phyloP scores from a whole-genome alignment of 2,797 vertebrate species.

The Cercopithecus petaurista region DNA sequence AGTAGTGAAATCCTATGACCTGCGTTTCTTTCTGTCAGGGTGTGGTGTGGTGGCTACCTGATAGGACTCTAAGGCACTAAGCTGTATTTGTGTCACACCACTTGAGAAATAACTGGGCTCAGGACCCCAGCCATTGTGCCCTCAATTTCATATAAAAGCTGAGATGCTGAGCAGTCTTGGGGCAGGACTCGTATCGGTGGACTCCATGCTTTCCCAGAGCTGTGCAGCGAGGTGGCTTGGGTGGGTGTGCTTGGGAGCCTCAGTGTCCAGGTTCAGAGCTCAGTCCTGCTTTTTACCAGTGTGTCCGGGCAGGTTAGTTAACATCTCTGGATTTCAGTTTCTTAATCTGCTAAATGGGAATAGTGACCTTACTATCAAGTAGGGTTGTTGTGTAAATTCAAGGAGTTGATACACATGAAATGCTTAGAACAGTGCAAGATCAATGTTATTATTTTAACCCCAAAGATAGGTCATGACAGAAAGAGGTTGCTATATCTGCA shows the following conservation, averaged over 20 bases:
- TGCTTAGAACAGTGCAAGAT: background rate
- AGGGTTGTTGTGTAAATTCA: background rate
- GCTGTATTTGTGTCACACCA: background rate
- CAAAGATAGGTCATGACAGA: background rate
- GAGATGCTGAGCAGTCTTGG: background rate
- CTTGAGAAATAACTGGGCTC: background rate
- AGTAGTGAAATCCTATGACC: background rate
- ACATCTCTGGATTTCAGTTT: background rate
- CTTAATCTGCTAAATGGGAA: background rate
- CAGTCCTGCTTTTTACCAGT: background rate
- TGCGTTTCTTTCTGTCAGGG: background rate
- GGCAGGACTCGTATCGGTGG: background rate
- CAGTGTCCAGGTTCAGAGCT: background rate
- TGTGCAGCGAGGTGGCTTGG: background rate
- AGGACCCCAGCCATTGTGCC: background rate
- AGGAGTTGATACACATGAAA: background rate
- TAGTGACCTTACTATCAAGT: background rate
- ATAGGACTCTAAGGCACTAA: no score
- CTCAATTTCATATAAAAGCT: background rate
- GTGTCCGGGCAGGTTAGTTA: background rate
- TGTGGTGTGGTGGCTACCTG: accelerated
- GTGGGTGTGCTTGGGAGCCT: background rate
- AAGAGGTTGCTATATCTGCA: background rate
- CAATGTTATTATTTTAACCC: background rate
- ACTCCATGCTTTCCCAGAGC: background rate